Conservation (phyloP, 2,797 vertebrate species). For the Pygocentrus nattereri region DNA sequence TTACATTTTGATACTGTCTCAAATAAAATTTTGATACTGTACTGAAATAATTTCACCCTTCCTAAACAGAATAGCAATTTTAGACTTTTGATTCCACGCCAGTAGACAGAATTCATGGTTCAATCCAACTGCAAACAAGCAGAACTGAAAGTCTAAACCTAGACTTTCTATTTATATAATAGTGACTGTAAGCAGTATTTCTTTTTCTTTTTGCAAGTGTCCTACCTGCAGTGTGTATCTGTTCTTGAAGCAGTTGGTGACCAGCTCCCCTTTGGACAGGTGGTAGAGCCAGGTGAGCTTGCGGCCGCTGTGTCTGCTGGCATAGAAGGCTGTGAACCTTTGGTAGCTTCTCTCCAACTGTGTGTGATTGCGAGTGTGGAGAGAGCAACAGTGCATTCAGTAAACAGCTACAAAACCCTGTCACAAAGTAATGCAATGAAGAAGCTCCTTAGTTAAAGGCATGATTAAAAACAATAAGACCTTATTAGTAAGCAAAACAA, state of each 20-base stretch:
- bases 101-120: neutral
- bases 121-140: neutral
- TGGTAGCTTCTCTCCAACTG: constrained; percentile 90
- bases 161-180: neutral
- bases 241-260: constrained; percentile 92
- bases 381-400: neutral
- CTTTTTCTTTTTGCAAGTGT: too few relatives aligned
- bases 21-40: too few relatives aligned
- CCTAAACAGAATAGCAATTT: too few relatives aligned
- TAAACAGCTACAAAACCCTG: neutral
- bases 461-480: too few relatives aligned
- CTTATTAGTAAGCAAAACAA: too few relatives aligned
- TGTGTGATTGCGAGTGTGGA: constrained; percentile 52
- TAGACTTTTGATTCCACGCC: neutral
- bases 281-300: constrained; percentile 90
- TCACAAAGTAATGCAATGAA: neutral
- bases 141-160: neutral
- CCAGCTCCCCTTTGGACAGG: constrained; percentile 88
- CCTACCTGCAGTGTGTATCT: constrained; percentile 89
- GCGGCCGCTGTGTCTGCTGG: constrained; percentile 88
- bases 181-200: neutral
- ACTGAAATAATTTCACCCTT: neutral
- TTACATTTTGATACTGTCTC: too few relatives aligned
- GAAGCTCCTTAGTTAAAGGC: too few relatives aligned
- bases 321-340: constrained; percentile 91